Evolutionary conservation across 64 coral and sea anemone genomes (phyloP).

Genomic region (Orbicella faveolata): DNA sequence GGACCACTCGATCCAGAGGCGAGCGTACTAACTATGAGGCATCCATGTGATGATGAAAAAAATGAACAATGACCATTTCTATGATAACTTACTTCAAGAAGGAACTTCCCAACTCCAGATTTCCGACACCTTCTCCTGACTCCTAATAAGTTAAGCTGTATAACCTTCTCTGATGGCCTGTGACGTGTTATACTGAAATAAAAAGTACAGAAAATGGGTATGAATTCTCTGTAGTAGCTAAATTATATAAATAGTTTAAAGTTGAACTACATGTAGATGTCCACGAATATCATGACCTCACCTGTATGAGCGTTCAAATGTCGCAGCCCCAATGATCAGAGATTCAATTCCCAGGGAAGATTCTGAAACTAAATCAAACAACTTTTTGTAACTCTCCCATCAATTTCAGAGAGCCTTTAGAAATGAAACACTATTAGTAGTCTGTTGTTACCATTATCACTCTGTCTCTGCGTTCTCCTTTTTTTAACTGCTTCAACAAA

Average conservation of each 20-base stretch:
- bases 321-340: constrained; percentile 54
- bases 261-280: background rate
- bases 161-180: constrained; percentile 71
- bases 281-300: background rate
- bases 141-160: constrained; percentile 78
- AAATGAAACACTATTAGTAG: background rate
- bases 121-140: constrained; percentile 80
- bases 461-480: constrained; percentile 31
- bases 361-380: constrained; percentile 24
- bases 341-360: constrained; percentile 49
- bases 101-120: constrained; percentile 82
- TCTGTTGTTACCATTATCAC: constrained; percentile 34
- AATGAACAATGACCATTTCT: no score
- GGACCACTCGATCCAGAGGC: no score
- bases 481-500: constrained; percentile 55
- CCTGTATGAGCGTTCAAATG: constrained; percentile 62
- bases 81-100: constrained; percentile 48
- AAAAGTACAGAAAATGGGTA: background rate
- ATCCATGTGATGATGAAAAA: no score
- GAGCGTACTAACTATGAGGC: no score
- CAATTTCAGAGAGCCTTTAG: background rate
- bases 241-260: background rate
- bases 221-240: no score
- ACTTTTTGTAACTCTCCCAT: background rate
- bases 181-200: constrained; percentile 12